These are phyloP conservation scores for Pandemis corylana DNA, from an alignment of 2,888 invertebrate genomes.

Conservation along the genomic window DNA sequence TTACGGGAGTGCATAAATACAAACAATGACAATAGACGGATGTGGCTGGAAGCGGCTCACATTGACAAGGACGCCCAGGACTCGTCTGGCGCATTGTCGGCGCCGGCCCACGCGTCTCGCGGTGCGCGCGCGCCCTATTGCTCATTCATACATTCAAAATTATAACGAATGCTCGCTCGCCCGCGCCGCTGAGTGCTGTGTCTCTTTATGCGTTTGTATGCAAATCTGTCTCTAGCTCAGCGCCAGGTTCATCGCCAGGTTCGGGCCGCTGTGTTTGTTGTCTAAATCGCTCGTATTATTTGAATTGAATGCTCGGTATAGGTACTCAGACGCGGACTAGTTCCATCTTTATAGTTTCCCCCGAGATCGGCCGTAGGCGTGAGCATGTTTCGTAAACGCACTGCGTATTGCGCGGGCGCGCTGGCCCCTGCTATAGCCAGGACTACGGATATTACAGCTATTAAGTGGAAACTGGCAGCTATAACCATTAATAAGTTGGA, in stretches of 20 bases:
- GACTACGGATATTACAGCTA: slow-evolving; percentile 65
- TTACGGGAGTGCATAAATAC: slow-evolving; percentile 80
- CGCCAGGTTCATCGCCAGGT: slow-evolving; percentile 81
- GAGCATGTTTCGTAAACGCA: slow-evolving; percentile 74
- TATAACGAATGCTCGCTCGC: slow-evolving; percentile 80
- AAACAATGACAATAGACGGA: slow-evolving; percentile 84
- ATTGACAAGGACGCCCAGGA: slow-evolving; percentile 85
- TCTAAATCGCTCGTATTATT: slow-evolving; percentile 82
- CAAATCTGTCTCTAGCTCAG: slow-evolving; percentile 72
- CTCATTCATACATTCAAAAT: slow-evolving; percentile 85
- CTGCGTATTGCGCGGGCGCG: slow-evolving; percentile 72
- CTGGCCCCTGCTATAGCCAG: slow-evolving; percentile 57
- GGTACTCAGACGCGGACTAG: slow-evolving; percentile 79
- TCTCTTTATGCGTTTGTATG: slow-evolving; percentile 82
- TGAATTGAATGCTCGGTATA: slow-evolving; percentile 83
- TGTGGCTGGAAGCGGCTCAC: slow-evolving; percentile 84
- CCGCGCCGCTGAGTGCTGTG: slow-evolving; percentile 79
- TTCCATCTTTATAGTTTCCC: slow-evolving; percentile 69
- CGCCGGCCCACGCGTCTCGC: slow-evolving; percentile 77
- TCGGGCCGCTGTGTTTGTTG: slow-evolving; percentile 78
- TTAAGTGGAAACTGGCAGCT: slow-evolving; percentile 72
- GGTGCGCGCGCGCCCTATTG: slow-evolving; percentile 73
- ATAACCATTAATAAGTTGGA: slow-evolving; percentile 80
- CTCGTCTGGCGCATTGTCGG: slow-evolving; percentile 81
- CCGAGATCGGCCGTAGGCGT: slow-evolving; percentile 73